Percentiles rank a stretch among this genome's conserved stretches.
Evolutionary conservation across 2,113 vertebrate species (phyloP).

Genomic region (Zosterops japonicus): DNA sequence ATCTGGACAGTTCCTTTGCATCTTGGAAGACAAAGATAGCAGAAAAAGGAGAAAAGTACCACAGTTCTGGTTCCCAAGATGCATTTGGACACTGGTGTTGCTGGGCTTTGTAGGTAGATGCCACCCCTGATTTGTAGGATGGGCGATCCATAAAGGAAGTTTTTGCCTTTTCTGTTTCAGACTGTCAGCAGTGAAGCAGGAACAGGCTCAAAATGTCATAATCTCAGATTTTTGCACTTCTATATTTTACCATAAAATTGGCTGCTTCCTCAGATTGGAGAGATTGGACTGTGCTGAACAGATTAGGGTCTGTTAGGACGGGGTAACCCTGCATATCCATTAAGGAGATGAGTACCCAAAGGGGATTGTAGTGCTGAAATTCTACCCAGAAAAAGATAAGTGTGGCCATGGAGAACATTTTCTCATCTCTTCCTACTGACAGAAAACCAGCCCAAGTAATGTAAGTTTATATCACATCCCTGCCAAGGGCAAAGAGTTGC

Average conservation of each 20-base stretch:
- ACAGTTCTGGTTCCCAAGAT: not conserved
- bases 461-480: not conserved
- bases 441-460: not conserved
- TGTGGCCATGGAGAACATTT: not conserved
- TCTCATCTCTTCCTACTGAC: not conserved
- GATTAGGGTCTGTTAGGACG: not conserved
- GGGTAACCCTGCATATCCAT: not conserved
- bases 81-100: not conserved
- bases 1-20: not conserved
- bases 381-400: not conserved
- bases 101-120: not conserved
- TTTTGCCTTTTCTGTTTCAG: not conserved
- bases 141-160: not conserved
- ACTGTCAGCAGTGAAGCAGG: not conserved
- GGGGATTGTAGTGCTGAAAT: not conserved
- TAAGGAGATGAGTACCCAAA: not conserved
- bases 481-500: not conserved
- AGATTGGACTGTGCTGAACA: not conserved
- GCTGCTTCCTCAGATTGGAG: not conserved
- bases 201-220: not conserved
- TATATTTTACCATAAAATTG: constrained; percentile 5
- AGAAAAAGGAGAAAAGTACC: not conserved
- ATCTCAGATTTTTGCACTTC: not conserved
- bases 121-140: not conserved
- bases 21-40: not conserved